A percentile compares a stretch with the other conserved stretches of the same genome.
Evolutionary conservation across 2,113 vertebrate genomes (phyloP).

Genomic region (Beaufortia kweichowensis): DNA sequence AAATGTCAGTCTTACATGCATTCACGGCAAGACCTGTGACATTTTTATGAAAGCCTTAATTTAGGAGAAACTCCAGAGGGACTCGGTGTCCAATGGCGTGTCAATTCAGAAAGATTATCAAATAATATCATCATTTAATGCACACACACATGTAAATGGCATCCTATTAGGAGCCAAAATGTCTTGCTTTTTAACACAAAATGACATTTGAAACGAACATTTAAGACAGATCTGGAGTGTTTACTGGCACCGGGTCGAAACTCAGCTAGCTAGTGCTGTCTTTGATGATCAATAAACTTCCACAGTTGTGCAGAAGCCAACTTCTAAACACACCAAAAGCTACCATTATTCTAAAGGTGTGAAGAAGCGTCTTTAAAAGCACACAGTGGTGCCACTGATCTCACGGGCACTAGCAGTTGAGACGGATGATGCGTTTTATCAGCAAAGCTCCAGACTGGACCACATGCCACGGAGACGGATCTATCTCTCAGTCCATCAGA

Average conservation of each 20-base stretch:
- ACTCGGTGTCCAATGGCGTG: background rate
- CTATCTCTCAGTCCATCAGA: constrained; percentile 25
- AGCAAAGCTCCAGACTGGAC: constrained; percentile 31
- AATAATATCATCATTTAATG: background rate
- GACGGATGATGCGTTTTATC: constrained; percentile 22
- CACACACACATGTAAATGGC: background rate
- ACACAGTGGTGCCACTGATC: constrained; percentile 21
- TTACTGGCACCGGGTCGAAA: too few relatives aligned
- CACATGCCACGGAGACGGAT: constrained; percentile 34
- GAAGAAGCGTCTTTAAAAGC: background rate
- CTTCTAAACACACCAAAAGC: constrained; percentile 7
- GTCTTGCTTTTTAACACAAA: too few relatives aligned
- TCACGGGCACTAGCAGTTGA: background rate
- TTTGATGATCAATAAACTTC: background rate
- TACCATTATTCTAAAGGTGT: background rate
- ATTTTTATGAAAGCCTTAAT: constrained; percentile 44
- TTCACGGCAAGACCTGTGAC: constrained; percentile 32
- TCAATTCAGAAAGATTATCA: constrained; percentile 26
- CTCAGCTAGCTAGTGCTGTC: background rate
- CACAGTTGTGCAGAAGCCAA: background rate
- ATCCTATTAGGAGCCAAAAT: too few relatives aligned
- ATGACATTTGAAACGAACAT: too few relatives aligned
- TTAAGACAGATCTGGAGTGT: background rate
- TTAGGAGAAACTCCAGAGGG: background rate
- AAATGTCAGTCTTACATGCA: background rate